A percentile compares a stretch with the other conserved stretches of the same genome.
These are phyloP conservation scores for Lycodopsis pacificus DNA, from an alignment of 2,797 vertebrate genomes.

Conservation along the genomic window DNA sequence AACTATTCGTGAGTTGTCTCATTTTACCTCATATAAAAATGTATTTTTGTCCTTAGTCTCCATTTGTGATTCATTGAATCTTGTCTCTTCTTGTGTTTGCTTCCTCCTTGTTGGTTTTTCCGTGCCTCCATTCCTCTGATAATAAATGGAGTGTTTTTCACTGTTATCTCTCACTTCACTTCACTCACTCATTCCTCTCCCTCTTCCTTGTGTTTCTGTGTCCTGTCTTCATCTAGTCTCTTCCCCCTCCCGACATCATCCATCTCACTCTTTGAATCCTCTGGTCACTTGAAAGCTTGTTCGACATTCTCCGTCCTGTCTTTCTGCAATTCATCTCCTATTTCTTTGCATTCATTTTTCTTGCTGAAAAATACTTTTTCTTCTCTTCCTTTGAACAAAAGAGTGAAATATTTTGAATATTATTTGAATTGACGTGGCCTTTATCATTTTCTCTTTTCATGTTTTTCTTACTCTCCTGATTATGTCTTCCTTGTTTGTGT, in stretches of 20 bases:
- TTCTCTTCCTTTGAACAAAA: not conserved
- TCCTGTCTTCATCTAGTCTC: constrained; percentile 21
- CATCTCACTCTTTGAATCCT: not conserved
- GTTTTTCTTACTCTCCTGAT: not conserved
- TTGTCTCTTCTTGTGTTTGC: not conserved
- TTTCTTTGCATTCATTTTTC: not conserved
- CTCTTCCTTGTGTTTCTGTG: constrained; percentile 9
- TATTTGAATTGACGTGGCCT: too few species aligned
- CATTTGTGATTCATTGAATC: not conserved
- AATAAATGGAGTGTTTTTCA: constrained; percentile 40
- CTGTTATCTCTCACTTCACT: constrained; percentile 51
- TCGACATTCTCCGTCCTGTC: not conserved
- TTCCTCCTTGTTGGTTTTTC: constrained; percentile 9
- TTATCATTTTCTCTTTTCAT: not conserved
- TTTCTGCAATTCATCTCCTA: not conserved
- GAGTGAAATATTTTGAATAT: not conserved
- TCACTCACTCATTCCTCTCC: constrained; percentile 31
- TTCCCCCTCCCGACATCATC: constrained; percentile 15
- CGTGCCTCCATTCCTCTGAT: not conserved
- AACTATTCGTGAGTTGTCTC: not conserved
- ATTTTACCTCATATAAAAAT: not conserved
- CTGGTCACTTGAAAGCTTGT: not conserved
- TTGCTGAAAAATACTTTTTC: not conserved
- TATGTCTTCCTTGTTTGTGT: constrained; percentile 16
- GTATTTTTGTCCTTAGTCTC: not conserved